A percentile compares a stretch with the other conserved stretches of the same genome.
Conservation (phyloP, 2,797 vertebrate species). For the Morelia viridis region DNA sequence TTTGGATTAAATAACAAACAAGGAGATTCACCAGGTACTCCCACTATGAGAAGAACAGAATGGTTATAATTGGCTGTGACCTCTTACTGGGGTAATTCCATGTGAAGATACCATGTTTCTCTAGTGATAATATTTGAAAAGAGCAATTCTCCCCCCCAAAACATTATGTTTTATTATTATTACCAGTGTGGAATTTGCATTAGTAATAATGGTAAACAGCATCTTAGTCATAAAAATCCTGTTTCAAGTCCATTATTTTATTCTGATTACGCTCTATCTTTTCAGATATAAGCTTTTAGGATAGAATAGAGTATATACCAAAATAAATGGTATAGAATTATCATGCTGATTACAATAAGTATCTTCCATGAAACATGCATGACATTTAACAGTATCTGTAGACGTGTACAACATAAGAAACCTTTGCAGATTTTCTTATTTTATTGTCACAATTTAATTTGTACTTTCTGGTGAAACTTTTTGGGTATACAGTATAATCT, state of each 20-base stretch:
- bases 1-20: background rate
- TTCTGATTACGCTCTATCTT: background rate
- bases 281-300: background rate
- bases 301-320: background rate
- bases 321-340: background rate
- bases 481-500: background rate
- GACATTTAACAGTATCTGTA: background rate
- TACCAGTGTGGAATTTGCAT: background rate
- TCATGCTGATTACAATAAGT: background rate
- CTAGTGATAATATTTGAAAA: background rate
- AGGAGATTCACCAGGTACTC: background rate
- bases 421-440: background rate
- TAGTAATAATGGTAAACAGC: background rate
- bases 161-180: background rate
- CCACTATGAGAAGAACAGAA: background rate
- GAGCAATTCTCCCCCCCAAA: no score
- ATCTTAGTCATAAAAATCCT: background rate
- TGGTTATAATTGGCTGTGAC: background rate
- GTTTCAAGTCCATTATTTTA: background rate
- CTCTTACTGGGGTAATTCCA: background rate
- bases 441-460: background rate
- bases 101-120: background rate
- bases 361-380: background rate
- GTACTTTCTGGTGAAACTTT: background rate
- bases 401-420: background rate